Conservation (phyloP, 2,888 invertebrate genomes). For the Elmis aenea region DNA sequence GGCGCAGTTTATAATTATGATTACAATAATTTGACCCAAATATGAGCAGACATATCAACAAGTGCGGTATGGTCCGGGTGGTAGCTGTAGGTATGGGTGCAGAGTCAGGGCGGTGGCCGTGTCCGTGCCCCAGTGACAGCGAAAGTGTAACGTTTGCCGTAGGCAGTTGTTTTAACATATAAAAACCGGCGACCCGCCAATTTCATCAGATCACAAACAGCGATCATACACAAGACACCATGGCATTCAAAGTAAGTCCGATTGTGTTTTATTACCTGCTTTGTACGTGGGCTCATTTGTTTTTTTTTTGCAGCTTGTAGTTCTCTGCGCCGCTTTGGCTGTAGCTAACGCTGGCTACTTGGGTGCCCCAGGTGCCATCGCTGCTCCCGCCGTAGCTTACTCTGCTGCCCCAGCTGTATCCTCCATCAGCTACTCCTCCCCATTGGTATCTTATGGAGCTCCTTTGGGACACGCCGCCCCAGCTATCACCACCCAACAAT, state of each 20-base stretch:
- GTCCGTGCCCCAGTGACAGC: conserved; percentile 17
- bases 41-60: no score
- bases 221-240: conserved; percentile 14
- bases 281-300: no score
- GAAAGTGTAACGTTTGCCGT: conserved; percentile 22
- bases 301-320: conserved; percentile 50
- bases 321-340: conserved; percentile 54
- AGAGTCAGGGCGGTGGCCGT: conserved; percentile 11
- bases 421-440: conserved; percentile 27
- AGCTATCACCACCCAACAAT: conserved; percentile 55
- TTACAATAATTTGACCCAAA: no score
- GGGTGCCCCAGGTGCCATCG: conserved; percentile 39
- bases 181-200: conserved; percentile 15
- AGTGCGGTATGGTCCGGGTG: no score
- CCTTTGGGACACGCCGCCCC: conserved; percentile 47
- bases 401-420: conserved; percentile 26
- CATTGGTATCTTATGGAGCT: conserved; percentile 28
- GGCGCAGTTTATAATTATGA: no score
- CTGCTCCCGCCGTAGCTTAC: conserved; percentile 45
- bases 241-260: conserved; percentile 27
- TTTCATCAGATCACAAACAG: conserved; percentile 13
- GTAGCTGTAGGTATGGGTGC: conserved; percentile 2
- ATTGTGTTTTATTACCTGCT: no score
- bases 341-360: conserved; percentile 57
- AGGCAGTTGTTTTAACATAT: conserved; percentile 13